These are phyloP conservation scores for Crossoptilon crossoptilon DNA, from an alignment of 2,797 vertebrate species.

Conservation along the genomic window DNA sequence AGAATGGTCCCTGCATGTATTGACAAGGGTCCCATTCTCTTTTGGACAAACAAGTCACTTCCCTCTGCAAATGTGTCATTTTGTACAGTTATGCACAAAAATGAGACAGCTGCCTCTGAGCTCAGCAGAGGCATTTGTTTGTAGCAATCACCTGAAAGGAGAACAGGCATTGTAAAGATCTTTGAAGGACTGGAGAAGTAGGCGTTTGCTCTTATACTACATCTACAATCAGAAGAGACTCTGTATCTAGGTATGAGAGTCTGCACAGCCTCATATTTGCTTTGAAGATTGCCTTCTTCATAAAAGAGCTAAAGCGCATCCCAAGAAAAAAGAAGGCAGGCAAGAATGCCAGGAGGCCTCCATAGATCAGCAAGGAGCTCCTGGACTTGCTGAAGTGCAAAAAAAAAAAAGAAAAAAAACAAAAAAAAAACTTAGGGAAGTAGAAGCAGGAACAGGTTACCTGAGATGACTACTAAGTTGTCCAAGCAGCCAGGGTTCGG, in stretches of 20 bases:
- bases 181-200: neutral
- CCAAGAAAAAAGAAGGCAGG: too few relatives aligned
- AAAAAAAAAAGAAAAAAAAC: too few relatives aligned
- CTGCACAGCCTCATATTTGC: neutral
- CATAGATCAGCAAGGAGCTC: too few relatives aligned
- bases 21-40: conserved; percentile 38
- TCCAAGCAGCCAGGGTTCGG: too few relatives aligned
- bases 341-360: too few relatives aligned
- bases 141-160: neutral
- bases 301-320: neutral
- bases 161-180: neutral
- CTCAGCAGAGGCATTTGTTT: neutral
- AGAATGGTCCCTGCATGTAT: neutral
- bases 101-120: conserved; percentile 4
- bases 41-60: conserved; percentile 19
- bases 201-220: neutral
- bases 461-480: too few relatives aligned
- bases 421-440: too few relatives aligned
- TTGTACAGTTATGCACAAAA: neutral
- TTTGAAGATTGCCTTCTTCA: neutral
- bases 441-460: too few relatives aligned
- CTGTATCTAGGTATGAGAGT: neutral
- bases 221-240: neutral
- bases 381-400: too few relatives aligned
- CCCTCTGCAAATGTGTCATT: neutral